Evolutionary conservation across 2,888 invertebrate genomes (phyloP), one percentile per base, ranked within the genome.

Genomic region (Catocala fraxini): DNA sequence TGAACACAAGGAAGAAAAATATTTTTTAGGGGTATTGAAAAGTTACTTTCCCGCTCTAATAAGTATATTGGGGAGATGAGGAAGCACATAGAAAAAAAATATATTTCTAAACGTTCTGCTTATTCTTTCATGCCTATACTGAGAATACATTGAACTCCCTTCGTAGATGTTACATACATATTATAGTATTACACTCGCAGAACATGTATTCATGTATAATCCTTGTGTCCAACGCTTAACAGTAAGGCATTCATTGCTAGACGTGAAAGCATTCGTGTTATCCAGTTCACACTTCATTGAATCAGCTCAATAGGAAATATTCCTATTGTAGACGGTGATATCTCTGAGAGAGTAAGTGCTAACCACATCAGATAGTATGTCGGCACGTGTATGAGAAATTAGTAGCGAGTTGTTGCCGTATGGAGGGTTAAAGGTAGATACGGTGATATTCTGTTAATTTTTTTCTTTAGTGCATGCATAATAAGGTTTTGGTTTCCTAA

Each of bases 211-310:
- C 39, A 39, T 55, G n/a, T 35, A 51, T 35, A 39, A 43, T 15
- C 12, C 5, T 75, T 82, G 80, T 85, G 81, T 70, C 80, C 80
- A 69, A 48, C 63, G 77, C 82, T 72, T 80, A 82, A 79, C 76
- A 70, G 59, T 73, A 70, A 80, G 72, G 68, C 79, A 73, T 69
- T n/a, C 83, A 62, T 70, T 68, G 63, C 65, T 63, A 65, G 47
- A 47, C 56, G 67, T 72, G 70, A 79, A 83, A 77, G 82, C 86
- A 83, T 88, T 83, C 84, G 72, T 84, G 89, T 90, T 91, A 91
- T 91, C 90, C 90, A 75, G 80, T 84, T 88, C 83, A 85, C 88
- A 85, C 89, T 87, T 88, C 90, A 90, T 90, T 90, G 89, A 79
- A 81, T 82, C 79, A 73, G 76, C 75, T 87, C 86, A 87, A 89